Conservation (phyloP, 2,888 invertebrate genomes). For the Ceriagrion tenellum region DNA sequence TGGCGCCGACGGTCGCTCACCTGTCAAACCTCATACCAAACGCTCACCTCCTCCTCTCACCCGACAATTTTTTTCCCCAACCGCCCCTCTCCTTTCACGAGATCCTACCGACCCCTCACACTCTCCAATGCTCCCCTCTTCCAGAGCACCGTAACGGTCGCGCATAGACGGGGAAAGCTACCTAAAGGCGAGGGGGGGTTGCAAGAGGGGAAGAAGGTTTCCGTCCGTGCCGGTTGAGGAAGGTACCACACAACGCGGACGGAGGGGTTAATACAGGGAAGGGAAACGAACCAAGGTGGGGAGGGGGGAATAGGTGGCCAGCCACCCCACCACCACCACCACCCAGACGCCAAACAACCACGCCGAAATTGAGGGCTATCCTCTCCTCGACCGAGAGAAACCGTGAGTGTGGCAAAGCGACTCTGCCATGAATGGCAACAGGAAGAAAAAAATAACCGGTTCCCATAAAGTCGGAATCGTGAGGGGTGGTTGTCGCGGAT, state of each 20-base stretch:
- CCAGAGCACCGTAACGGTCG: slow-evolving; percentile 51
- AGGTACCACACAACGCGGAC: slow-evolving; percentile 7
- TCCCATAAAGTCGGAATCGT: not conserved
- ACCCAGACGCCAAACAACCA: not conserved
- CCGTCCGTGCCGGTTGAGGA: not conserved
- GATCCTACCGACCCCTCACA: not conserved
- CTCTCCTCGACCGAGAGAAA: not conserved
- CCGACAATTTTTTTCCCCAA: not conserved
- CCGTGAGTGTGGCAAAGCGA: not conserved
- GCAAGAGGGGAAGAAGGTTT: not conserved
- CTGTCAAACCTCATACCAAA: slow-evolving; percentile 63
- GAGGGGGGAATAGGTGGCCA: not conserved
- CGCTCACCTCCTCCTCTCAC: not conserved
- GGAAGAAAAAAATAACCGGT: slow-evolving; percentile 51
- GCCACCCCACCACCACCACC: not conserved
- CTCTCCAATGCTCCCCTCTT: not conserved
- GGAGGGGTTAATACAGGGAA: not conserved
- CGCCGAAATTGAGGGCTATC: not conserved
- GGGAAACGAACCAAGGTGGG: not conserved
- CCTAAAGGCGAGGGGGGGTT: not conserved
- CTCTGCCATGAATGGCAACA: slow-evolving; percentile 44
- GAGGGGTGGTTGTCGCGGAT: not conserved
- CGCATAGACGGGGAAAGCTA: slow-evolving; percentile 28
- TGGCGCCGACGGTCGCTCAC: slow-evolving; percentile 66
- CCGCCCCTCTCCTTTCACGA: not conserved